A percentile compares a stretch with the other conserved stretches of the same genome.
Conservation (phyloP, 2,888 invertebrate genomes). For the Drosophila phalerata region DNA sequence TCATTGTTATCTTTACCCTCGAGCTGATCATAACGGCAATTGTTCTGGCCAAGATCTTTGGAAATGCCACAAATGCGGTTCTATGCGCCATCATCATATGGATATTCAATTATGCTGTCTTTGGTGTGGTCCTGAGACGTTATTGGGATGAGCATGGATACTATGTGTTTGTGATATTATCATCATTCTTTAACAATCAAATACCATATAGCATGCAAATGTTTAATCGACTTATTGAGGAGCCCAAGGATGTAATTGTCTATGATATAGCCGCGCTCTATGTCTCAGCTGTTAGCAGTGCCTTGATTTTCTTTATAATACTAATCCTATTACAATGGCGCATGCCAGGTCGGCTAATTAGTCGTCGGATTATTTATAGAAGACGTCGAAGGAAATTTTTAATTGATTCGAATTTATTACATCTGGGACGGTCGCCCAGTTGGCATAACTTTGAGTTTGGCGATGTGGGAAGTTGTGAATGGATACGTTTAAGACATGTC, state of each 20-base stretch:
- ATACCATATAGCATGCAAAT: slow-evolving; percentile 65
- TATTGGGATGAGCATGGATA: slow-evolving; percentile 48
- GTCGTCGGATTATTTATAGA: slow-evolving; percentile 32
- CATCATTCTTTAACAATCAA: slow-evolving; percentile 72
- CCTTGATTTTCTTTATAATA: slow-evolving; percentile 37
- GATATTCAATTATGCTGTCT: slow-evolving; percentile 72
- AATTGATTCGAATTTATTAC: slow-evolving; percentile 1
- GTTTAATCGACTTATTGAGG: slow-evolving; percentile 41
- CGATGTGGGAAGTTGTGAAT: slow-evolving; percentile 56
- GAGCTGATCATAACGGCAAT: slow-evolving; percentile 70
- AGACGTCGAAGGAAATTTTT: slow-evolving; percentile 2
- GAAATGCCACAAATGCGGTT: slow-evolving; percentile 53
- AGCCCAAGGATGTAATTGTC: not conserved
- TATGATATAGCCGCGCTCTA: slow-evolving; percentile 45
- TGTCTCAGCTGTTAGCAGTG: slow-evolving; percentile 28
- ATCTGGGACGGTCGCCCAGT: slow-evolving; percentile 48
- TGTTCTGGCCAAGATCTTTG: slow-evolving; percentile 59
- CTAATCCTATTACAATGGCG: slow-evolving; percentile 52
- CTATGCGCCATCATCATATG: slow-evolving; percentile 66
- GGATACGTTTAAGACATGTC: slow-evolving; percentile 63
- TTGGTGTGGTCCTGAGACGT: slow-evolving; percentile 61
- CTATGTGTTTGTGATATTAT: slow-evolving; percentile 54
- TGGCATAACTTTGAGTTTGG: slow-evolving; percentile 76
- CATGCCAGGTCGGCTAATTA: slow-evolving; percentile 62
- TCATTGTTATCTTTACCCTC: slow-evolving; percentile 54